Base-by-base conservation (phyloP, 1,140 invertebrate species). In the Diachasmimorpha longicaudata region DNA sequence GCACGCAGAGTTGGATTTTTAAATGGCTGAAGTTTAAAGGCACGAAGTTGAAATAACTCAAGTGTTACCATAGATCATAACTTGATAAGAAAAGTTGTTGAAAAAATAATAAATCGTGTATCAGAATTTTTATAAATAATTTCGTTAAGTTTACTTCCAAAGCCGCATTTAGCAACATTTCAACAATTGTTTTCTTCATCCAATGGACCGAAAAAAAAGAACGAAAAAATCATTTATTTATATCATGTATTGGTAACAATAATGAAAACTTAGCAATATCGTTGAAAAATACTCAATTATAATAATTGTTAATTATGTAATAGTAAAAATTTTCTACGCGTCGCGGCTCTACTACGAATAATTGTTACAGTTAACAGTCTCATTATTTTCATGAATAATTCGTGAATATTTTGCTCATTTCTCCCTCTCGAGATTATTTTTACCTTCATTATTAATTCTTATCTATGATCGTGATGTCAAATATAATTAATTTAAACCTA, bases 121-220 rank as follows among this genome's bases (percentile, higher is more conserved):
- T 63, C 58, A 63, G 4, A 9, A 31, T 25, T 25, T 25, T 52
- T 52, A 52, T 13, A 19, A 63, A 19, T 63, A 63, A 63, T 23
- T 63, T 63, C 13, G 23, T 63, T 63, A 23, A 25, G 58, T 63
- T 63, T 63, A 63, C 9, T 63, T 10, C 6, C 8, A 19, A 25
- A 63, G 58, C 58, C 58, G 58, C 58, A 63, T 63, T 63, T 63
- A 63, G 58, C 58, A 63, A 25, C 58, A 63, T 25, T 63, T 63
- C 58, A 63, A 63, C 19, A 11, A 25, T 25, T 14, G 19, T 63
- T 63, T 23, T 2, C 58, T 25, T 23, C 25, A 5, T n/a, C 58
- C 19, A 11, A 14, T 63, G 31, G 19, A 63, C 23, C 19, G 31
- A 31, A 31, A 31, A 25, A 25, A 23, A 25, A n/a, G n/a, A 11